Evolutionary conservation across 2,888 invertebrate genomes (phyloP).

Genomic region (Syrphus vitripennis): DNA sequence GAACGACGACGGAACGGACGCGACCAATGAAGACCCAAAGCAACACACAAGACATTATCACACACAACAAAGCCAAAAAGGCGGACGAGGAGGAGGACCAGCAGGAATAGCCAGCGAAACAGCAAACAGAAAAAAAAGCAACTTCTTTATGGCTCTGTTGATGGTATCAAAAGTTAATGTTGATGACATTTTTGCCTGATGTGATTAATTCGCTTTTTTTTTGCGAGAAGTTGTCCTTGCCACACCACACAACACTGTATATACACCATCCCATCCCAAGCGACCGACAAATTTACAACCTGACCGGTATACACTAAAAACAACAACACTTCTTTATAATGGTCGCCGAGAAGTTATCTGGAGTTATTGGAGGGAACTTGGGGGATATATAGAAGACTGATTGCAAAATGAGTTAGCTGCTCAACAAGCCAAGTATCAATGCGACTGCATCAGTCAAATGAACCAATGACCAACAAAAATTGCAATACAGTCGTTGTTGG

Average conservation of each 20-base stretch:
- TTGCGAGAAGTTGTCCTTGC: constrained; percentile 61
- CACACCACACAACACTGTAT: constrained; percentile 23
- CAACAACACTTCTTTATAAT: background rate
- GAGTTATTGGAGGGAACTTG: background rate
- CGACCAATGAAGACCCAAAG: constrained; percentile 22
- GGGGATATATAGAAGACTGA: constrained; percentile 23
- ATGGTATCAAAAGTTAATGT: constrained; percentile 72
- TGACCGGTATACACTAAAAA: constrained; percentile 1
- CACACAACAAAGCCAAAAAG: constrained; percentile 15
- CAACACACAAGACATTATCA: constrained; percentile 26
- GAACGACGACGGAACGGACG: background rate
- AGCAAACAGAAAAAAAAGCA: constrained; percentile 55
- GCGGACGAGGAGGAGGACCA: constrained; percentile 4
- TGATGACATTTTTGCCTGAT: constrained; percentile 72
- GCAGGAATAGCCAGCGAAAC: constrained; percentile 10
- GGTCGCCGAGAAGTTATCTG: background rate
- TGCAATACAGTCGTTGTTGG: background rate
- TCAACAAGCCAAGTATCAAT: constrained; percentile 47
- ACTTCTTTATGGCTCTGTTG: constrained; percentile 70
- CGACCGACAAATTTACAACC: constrained; percentile 14
- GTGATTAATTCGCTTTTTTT: constrained; percentile 71
- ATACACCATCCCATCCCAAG: background rate
- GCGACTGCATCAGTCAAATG: constrained; percentile 18
- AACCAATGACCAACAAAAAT: constrained; percentile 43
- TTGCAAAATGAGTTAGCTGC: constrained; percentile 57